phyloP scores from a whole-genome alignment of 2,113 vertebrate species.

The Oreocharis arfaki region DNA sequence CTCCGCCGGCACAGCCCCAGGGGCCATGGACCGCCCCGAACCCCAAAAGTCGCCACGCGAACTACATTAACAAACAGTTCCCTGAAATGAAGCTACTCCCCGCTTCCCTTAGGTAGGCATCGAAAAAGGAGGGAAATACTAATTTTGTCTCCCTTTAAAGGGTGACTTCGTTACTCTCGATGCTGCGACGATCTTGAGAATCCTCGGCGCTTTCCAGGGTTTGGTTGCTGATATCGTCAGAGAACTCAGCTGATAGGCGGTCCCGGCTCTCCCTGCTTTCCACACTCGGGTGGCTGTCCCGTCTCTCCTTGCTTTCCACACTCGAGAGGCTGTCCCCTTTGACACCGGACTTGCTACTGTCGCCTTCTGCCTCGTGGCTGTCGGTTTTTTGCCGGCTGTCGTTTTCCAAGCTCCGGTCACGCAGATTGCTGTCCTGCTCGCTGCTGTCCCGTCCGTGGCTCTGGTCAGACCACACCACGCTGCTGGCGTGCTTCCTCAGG shows the following conservation, averaged over 20 bases:
- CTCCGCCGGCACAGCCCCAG: not conserved
- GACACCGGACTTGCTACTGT: not conserved
- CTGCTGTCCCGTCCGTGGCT: slow-evolving; percentile 19
- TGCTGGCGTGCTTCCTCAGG: not conserved
- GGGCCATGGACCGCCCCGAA: not conserved
- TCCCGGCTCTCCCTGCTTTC: not conserved
- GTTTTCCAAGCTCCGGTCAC: not conserved
- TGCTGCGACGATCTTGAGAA: slow-evolving; percentile 21
- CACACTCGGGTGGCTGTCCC: not conserved
- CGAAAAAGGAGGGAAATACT: not conserved
- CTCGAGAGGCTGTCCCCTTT: not conserved
- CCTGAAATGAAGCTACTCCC: not conserved
- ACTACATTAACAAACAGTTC: not conserved
- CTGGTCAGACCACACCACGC: not conserved
- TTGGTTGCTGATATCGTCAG: not conserved
- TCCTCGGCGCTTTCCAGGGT: not conserved
- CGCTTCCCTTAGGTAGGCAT: not conserved
- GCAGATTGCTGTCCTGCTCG: slow-evolving; percentile 7
- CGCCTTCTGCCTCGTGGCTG: not conserved
- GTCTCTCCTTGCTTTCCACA: not conserved
- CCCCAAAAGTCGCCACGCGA: not conserved
- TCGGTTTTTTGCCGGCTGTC: slow-evolving; percentile 4
- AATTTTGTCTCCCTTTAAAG: not conserved
- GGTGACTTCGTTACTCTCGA: slow-evolving; percentile 29
- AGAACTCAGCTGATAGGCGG: not conserved